Base-by-base conservation (phyloP, 2,888 invertebrate species). In the Lepidochitona cinerea region DNA sequence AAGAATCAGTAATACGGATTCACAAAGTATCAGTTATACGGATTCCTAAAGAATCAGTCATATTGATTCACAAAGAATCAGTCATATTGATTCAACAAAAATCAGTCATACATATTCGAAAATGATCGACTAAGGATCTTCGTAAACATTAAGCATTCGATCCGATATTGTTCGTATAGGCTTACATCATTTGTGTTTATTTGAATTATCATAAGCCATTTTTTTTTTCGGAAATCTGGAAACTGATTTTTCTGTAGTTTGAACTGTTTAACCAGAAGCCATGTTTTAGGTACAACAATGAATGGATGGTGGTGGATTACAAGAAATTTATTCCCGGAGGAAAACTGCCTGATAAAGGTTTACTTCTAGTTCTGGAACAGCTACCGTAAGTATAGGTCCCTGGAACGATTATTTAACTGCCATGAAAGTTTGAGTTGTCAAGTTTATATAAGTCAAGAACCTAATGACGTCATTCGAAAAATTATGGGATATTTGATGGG, bases 271-370 rank as follows among this genome's bases (percentile, higher is more conserved):
- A 49, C n/a, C 2, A 2, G 49, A 4, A 4, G 64, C 1, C 1
- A 7, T 18, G 3, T 73, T 78, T 23, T 79, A 91, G 91, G 2
- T 95, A 95, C 75, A 95, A 95, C 89, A 96, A 96, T 87, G 96
- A 97, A 88, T 97, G 97, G 97, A 93, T 96, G 82, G 92, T 95
- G 6, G 93, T 96, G 0, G 95, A 96, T 89, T 94, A 94, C 85
- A 93, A 93, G 68, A 92, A 92, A 82, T 95, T 94, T 88, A 90
- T 84, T 53, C 92, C 93, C 0, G 89, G 90, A 5, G 26, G 33
- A 5, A n/a, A 54, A 71, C 83, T 87, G 23, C 80, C 89, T 37
- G 83, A 83, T 5, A 81, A 86, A 0, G 93, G 93, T 4, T 89
- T 94, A 37, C 91, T 94, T 9, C 94, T 94, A 92, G 92, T 97